Conservation (phyloP, 2,113 vertebrate species). For the Chaetops frenatus region DNA sequence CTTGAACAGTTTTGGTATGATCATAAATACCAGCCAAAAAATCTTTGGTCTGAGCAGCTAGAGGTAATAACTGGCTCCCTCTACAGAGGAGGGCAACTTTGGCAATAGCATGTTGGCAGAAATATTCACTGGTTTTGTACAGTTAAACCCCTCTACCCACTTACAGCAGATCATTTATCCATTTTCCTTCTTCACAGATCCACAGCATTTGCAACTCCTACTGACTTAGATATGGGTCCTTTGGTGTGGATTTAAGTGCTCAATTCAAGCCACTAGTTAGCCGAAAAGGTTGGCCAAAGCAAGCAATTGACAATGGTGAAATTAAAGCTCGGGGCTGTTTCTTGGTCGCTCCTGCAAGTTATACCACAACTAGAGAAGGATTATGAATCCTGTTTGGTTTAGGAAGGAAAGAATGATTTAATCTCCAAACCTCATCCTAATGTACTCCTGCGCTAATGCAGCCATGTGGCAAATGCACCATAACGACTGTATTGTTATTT, state of each 20-base stretch:
- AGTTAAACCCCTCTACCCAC: not conserved
- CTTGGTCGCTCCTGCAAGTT: not conserved
- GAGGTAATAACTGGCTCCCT: not conserved
- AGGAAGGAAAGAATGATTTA: not conserved
- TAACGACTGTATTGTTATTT: not conserved
- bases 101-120: not conserved
- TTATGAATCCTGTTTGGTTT: not conserved
- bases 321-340: not conserved
- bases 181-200: not conserved
- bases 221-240: not conserved
- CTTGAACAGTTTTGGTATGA: not conserved
- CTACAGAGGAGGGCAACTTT: not conserved
- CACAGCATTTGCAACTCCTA: fast-evolving
- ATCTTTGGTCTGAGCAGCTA: not conserved
- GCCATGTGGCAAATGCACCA: not conserved
- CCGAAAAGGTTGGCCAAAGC: not conserved
- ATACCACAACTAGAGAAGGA: not conserved
- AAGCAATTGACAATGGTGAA: not conserved
- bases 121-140: not conserved
- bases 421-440: not conserved
- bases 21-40: not conserved
- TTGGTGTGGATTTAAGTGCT: not conserved
- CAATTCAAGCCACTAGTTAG: not conserved
- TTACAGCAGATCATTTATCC: not conserved
- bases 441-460: not conserved